These are phyloP conservation scores for Hemicrepidius hirtus DNA, from an alignment of 2,888 invertebrate species.

Conservation along the genomic window DNA sequence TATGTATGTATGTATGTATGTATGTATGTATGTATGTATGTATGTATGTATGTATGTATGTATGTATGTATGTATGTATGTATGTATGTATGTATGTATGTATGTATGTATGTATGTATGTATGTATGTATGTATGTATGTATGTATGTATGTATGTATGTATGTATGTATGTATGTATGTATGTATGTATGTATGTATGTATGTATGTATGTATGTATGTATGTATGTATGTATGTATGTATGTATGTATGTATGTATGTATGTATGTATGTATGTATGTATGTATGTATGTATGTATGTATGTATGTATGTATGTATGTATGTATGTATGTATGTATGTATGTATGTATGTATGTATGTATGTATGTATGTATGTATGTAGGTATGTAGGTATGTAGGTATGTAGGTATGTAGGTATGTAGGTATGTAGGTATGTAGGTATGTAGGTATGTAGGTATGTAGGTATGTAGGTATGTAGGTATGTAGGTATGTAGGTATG, in stretches of 20 bases:
- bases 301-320: conserved; percentile 1
- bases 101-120: conserved; percentile 1
- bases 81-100: conserved; percentile 1
- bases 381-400: too few species aligned
- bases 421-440: too few species aligned
- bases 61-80: conserved; percentile 1
- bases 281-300: conserved; percentile 1
- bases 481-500: too few species aligned
- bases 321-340: conserved; percentile 1
- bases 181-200: conserved; percentile 1
- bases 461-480: too few species aligned
- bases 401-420: too few species aligned
- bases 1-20: conserved; percentile 1
- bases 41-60: conserved; percentile 1
- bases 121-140: conserved; percentile 1
- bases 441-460: too few species aligned
- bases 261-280: conserved; percentile 1
- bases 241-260: conserved; percentile 1
- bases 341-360: conserved; percentile 1
- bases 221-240: conserved; percentile 1
- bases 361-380: too few species aligned
- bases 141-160: conserved; percentile 1
- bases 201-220: conserved; percentile 1
- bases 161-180: conserved; percentile 1
- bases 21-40: conserved; percentile 1